Percentiles rank a stretch among this genome's conserved stretches.
Conservation (phyloP, 2,888 invertebrate genomes). For the Eucera pruinosa region DNA sequence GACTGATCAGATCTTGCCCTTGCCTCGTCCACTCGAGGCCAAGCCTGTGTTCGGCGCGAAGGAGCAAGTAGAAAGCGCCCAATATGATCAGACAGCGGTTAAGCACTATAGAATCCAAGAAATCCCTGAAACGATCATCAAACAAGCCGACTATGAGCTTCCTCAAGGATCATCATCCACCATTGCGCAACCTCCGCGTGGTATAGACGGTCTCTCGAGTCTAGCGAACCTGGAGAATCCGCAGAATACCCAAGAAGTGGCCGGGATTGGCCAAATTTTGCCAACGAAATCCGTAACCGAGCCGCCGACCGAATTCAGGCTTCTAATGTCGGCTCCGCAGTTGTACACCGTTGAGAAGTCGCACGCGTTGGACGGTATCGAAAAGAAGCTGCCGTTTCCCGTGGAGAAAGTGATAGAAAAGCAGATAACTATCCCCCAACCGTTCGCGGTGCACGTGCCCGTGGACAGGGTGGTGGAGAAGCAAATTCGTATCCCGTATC, state of each 20-base stretch:
- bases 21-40: not conserved
- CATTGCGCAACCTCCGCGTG: not conserved
- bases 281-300: slow-evolving; percentile 3
- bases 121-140: not conserved
- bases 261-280: slow-evolving; percentile 26
- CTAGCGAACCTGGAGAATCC: slow-evolving; percentile 9
- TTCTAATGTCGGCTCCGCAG: slow-evolving; percentile 34
- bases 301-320: slow-evolving; percentile 12
- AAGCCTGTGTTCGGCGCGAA: not conserved
- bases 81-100: slow-evolving; percentile 8
- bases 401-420: slow-evolving; percentile 87
- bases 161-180: not conserved
- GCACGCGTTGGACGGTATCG: slow-evolving; percentile 86
- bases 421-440: slow-evolving; percentile 86
- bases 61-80: slow-evolving; percentile 36
- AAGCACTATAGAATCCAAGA: slow-evolving; percentile 16
- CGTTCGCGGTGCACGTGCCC: slow-evolving; percentile 84
- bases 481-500: slow-evolving; percentile 82
- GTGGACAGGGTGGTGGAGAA: slow-evolving; percentile 87
- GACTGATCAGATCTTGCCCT: not conserved
- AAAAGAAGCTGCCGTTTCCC: slow-evolving; percentile 85
- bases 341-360: slow-evolving; percentile 79
- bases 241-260: slow-evolving; percentile 6
- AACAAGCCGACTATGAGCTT: not conserved
- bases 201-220: not conserved